Base-by-base conservation (phyloP, 2,888 invertebrate species). In the Galeopsomyia nigrocyanea region DNA sequence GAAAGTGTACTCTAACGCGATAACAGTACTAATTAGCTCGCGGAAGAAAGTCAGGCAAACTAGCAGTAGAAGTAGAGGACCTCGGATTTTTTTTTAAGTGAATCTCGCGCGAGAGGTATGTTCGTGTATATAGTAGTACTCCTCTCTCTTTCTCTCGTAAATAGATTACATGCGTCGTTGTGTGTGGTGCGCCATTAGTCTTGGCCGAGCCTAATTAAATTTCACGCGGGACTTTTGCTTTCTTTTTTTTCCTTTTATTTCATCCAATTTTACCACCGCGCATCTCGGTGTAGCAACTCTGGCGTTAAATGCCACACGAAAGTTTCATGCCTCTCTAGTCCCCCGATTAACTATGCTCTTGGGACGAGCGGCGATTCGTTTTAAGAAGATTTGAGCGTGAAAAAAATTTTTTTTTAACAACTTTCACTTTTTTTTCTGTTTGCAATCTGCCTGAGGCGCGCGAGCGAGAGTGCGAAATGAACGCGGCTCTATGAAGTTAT, bases 391-490 rank as follows among this genome's bases (percentile, higher is more conserved):
- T 70, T 51, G 3, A n/a, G 63, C 58, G 64, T 63, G 58, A 64
- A 70, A 58, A n/a, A n/a, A n/a, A n/a, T n/a, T n/a, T n/a, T n/a
- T 70, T 70, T 70, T 70, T 46, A 3, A 39, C 58, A 70, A 70
- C 51, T 64, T 53, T 64, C 22, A 16, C 62, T 57, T 69, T 69
- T 39, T 39, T 69, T 69, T 39, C 7, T 39, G 13, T 39, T 39
- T 69, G 63, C 39, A 69, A 69, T 69, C 56, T 21, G n/a, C 55
- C 17, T 50, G 26, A 50, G 31, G 39, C 13, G 2, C 7, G 13
- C 39, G 26, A 2, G 5, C 26, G 5, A 26, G 26, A 26, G 26
- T 26, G 26, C 5, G 26, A 26, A 26, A 26, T 3, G 26, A 5
- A 26, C 26, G 26, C 26, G 26, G 3, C 26, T 26, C 60, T 16